Base-by-base conservation (phyloP, 2,797 vertebrate species). In the Lepus townsendii region DNA sequence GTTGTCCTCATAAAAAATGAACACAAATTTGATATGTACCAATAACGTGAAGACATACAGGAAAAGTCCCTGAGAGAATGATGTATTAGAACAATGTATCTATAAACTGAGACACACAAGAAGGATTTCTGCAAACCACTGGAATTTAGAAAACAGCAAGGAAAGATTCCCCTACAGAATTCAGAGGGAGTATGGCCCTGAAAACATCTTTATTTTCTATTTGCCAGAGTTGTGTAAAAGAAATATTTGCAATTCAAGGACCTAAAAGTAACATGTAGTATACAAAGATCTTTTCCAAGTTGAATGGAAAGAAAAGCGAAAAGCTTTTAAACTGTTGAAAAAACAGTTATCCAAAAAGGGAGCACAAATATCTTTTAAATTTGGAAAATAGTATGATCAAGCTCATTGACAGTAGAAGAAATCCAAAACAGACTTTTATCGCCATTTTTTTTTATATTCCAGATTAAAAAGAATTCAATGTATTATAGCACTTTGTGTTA, bases 391-490 rank as follows among this genome's bases (percentile, higher is more conserved):
- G 65, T 60, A 91, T 66, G 14, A 72, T 66, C n/a, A 27, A 73
- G 73, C 71, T 77, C n/a, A 27, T 87, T 88, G n/a, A 91, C 22
- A 72, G 47, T 60, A 76, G 6, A 35, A 65, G n/a, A 95, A 88
- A 75, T 87, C 20, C 6, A 88, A 83, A 83, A n/a, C 32, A 73
- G 9, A 78, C 22, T 22, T 30, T 0, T 14, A 62, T 54, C 82
- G 77, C 6, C 27, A 65, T 2, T 22, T 57, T 20, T 90, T 83
- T 83, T 60, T 63, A 83, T 65, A 42, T 94, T 79, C 7, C 27
- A 60, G 32, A 79, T 66, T 50, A 73, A 35, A 92, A 84, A 60
- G 22, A 78, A 35, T 7, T 85, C 32, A 54, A 13, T 17, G 73
- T 32, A 11, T 27, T 35, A 38, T 16, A 77, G 14, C 5, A 68